A percentile compares a stretch with the other conserved stretches of the same genome.
phyloP scores from a whole-genome alignment of 2,888 invertebrate genomes.

The Druceiella hillmani region DNA sequence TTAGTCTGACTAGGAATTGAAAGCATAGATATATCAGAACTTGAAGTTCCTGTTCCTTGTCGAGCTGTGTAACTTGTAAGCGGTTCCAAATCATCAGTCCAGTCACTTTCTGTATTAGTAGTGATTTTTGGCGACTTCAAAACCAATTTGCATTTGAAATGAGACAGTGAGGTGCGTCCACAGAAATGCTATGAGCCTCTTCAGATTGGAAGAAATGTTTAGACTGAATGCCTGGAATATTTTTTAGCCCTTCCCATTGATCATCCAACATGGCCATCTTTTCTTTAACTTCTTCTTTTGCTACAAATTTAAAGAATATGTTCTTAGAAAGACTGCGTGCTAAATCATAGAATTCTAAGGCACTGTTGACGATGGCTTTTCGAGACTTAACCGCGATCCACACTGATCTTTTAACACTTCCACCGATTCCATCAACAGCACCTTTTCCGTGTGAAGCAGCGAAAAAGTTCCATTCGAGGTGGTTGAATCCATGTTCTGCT shows the following conservation, averaged over 20 bases:
- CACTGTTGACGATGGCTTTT: constrained; percentile 16
- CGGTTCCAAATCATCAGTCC: constrained; percentile 13
- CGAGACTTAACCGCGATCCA: constrained; percentile 22
- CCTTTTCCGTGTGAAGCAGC: constrained; percentile 22
- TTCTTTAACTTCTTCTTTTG: constrained; percentile 20
- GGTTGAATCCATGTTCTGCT: too few relatives aligned
- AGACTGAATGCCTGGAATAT: constrained; percentile 19
- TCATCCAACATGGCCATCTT: constrained; percentile 17
- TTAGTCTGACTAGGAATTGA: constrained; percentile 7
- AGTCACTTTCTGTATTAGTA: constrained; percentile 13
- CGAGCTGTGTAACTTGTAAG: constrained; percentile 13
- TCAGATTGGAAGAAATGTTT: constrained; percentile 17
- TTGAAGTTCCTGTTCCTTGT: too few relatives aligned
- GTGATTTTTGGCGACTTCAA: constrained; percentile 5
- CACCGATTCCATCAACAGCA: constrained; percentile 23
- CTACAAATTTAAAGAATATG: constrained; percentile 15
- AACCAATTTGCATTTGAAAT: constrained; percentile 1
- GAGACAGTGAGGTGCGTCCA: constrained; percentile 1
- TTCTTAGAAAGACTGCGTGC: constrained; percentile 19
- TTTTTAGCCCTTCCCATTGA: constrained; percentile 18
- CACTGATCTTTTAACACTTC: constrained; percentile 21
- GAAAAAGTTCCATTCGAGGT: constrained; percentile 23
- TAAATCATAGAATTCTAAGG: constrained; percentile 15
- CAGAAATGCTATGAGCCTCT: constrained; percentile 1
- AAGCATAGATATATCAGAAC: too few relatives aligned